Evolutionary conservation across 2,888 invertebrate genomes (phyloP).

Genomic region (Polyommatus icarus): DNA sequence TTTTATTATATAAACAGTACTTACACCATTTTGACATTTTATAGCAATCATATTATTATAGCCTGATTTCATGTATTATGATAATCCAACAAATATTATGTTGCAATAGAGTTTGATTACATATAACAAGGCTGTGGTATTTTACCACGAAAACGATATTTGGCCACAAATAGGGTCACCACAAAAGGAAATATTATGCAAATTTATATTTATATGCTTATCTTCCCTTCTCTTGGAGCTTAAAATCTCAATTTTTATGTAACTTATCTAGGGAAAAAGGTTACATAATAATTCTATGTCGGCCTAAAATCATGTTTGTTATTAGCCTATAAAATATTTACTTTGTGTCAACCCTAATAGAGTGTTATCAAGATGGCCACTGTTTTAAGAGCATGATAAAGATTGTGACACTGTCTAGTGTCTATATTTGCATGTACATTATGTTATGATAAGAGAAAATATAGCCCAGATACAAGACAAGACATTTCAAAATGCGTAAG

Average conservation of each 20-base stretch:
- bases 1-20: too few relatives aligned
- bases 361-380: constrained; percentile 11
- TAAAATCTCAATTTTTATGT: not conserved
- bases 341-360: not conserved
- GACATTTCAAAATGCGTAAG: too few relatives aligned
- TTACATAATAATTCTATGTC: not conserved
- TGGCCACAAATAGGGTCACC: not conserved
- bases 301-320: not conserved
- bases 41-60: too few relatives aligned
- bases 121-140: not conserved
- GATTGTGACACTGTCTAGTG: not conserved
- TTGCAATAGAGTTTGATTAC: not conserved
- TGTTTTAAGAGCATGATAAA: constrained; percentile 12
- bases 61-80: not conserved
- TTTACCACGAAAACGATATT: constrained; percentile 17
- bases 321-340: not conserved
- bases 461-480: not conserved
- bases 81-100: not conserved
- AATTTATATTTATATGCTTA: not conserved
- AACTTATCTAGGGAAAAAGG: not conserved
- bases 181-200: not conserved
- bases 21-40: too few relatives aligned
- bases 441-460: not conserved
- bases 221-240: not conserved
- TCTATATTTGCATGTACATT: not conserved